Evolutionary conservation across 2,113 vertebrate genomes (phyloP).

Genomic region (Cavia porcellus): DNA sequence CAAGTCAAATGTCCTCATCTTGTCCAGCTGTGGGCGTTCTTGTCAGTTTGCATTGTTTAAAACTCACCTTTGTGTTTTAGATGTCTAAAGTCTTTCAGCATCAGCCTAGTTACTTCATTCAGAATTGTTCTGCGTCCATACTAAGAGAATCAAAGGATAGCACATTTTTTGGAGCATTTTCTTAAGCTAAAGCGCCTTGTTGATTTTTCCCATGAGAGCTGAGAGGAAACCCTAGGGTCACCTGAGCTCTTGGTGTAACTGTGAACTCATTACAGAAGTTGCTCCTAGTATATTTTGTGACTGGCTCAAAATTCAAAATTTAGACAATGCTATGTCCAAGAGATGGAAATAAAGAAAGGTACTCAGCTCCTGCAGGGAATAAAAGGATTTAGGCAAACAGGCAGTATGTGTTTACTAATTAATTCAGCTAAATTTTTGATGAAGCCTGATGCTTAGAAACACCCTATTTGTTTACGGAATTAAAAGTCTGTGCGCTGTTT

Average conservation of each 20-base stretch:
- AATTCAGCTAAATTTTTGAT: conserved; percentile 75
- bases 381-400: conserved; percentile 60
- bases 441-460: conserved; percentile 60
- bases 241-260: not conserved
- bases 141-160: not conserved
- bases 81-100: not conserved
- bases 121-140: not conserved
- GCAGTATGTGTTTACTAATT: conserved; percentile 75
- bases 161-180: not conserved
- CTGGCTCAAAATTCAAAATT: conserved; percentile 53
- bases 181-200: not conserved
- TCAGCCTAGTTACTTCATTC: not conserved
- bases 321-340: not conserved
- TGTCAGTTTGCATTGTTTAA: not conserved
- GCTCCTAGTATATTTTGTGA: not conserved
- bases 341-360: conserved; percentile 23
- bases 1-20: not conserved
- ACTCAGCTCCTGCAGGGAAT: conserved; percentile 33
- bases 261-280: not conserved
- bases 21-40: not conserved
- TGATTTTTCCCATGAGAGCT: conserved; percentile 33
- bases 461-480: conserved; percentile 71
- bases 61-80: not conserved
- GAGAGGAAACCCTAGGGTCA: conserved; percentile 35
- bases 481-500: conserved; percentile 64